phyloP scores from a whole-genome alignment of 2,797 vertebrate species.

The Orientallactaga sibirica region DNA sequence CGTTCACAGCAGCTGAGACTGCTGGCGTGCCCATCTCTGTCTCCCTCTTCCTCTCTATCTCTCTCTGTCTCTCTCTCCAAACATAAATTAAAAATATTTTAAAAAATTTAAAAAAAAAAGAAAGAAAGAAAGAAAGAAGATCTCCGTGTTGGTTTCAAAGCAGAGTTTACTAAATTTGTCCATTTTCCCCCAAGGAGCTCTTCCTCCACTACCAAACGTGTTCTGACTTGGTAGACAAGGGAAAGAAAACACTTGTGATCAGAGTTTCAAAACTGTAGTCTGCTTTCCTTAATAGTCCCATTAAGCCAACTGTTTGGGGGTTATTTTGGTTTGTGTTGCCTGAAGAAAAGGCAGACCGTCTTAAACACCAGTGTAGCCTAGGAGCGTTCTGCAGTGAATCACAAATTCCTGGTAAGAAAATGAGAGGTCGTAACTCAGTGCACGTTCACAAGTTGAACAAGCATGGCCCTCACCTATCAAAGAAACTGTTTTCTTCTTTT shows the following conservation, averaged over 20 bases:
- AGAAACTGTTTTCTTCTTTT: background rate
- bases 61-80: too few species aligned
- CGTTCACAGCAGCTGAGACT: too few species aligned
- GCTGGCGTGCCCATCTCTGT: too few species aligned
- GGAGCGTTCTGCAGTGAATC: background rate
- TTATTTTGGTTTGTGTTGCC: background rate
- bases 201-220: background rate
- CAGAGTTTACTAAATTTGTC: background rate
- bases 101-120: too few species aligned
- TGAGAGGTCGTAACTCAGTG: background rate
- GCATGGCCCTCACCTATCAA: background rate
- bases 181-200: background rate
- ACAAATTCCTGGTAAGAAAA: background rate
- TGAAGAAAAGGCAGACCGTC: background rate
- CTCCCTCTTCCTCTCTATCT: too few species aligned
- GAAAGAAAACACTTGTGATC: background rate
- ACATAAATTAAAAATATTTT: too few species aligned
- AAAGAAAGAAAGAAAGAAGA: too few species aligned
- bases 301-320: background rate
- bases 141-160: background rate
- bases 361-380: background rate
- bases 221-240: background rate
- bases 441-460: background rate
- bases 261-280: background rate
- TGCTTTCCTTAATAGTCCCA: background rate